Base-by-base conservation (phyloP, 2,797 vertebrate species). In the Sebastes glaucus region DNA sequence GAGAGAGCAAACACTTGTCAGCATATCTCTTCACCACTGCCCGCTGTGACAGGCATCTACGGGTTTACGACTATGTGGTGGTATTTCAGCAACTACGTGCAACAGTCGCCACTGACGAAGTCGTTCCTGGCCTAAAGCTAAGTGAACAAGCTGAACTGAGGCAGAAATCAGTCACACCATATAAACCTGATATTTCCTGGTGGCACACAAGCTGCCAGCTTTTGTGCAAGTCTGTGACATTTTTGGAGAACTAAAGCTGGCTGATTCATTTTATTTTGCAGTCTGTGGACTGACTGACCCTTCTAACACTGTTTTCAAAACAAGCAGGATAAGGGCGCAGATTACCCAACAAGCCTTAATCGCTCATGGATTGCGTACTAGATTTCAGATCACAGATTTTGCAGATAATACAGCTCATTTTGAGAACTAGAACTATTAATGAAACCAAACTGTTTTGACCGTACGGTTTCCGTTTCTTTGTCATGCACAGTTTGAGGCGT, bases 11-110 rank as follows among this genome's bases (percentile, higher is more conserved):
- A 89, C 82, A 84, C 55, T 75, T 85, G 83, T 85, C 87, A 87
- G 87, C 72, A 67, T 46, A 61, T 77, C 78, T 87, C 74, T 62
- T 73, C 65, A 67, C 72, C 69, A 13, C 84, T 86, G 73, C 11
- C 68, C n/a, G 1, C 64, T 66, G 73, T 88, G 90, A 89, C 90
- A 85, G 83, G 63, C 85, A 86, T 80, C 72, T 88, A 65, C 20
- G 67, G 83, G 77, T 87, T 88, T 80, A 87, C 71, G 90, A 79
- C 87, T 86, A 87, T 89, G 88, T 90, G 90, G 91, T 93, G 92
- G 80, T 88, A 83, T 85, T 89, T 84, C 80, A 74, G 84, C 90
- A 85, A 72, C 84, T 90, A 88, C 16, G 83, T 92, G 92, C 66
- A 81, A 93, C 2, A 86, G 74, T 64, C 62, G 53, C 72, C 62